These are phyloP conservation scores for Hucho hucho DNA, from an alignment of 2,113 vertebrate species.

Conservation along the genomic window DNA sequence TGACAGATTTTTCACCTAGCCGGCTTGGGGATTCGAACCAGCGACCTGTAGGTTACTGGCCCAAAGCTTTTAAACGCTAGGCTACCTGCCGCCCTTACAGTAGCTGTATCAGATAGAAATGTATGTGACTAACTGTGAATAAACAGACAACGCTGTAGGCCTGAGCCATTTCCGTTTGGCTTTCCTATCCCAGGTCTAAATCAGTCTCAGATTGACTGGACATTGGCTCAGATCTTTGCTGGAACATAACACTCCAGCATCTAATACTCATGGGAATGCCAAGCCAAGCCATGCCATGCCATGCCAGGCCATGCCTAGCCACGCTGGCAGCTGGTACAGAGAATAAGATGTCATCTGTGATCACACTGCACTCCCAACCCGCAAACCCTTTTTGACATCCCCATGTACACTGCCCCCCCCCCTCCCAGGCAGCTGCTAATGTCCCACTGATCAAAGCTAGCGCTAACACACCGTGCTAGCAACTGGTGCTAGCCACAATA, in stretches of 20 bases:
- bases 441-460: conserved; percentile 47
- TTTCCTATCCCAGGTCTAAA: no score
- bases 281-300: conserved; percentile 31
- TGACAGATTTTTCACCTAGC: no score
- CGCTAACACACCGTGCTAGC: conserved; percentile 23
- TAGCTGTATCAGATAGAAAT: no score
- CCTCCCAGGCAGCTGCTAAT: conserved; percentile 55
- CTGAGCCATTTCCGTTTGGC: no score
- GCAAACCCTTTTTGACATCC: neutral
- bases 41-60: no score
- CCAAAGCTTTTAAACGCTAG: no score
- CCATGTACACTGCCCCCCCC: neutral
- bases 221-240: no score
- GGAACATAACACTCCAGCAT: conserved; percentile 30
- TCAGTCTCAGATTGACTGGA: conserved; percentile 43
- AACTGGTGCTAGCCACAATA: conserved; percentile 14
- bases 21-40: no score
- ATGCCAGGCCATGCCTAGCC: conserved; percentile 3
- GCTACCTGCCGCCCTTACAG: no score
- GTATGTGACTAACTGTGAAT: no score
- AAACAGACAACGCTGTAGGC: no score
- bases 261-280: conserved; percentile 69
- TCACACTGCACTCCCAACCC: conserved; percentile 3
- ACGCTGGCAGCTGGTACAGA: conserved; percentile 35
- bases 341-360: conserved; percentile 51